These are phyloP conservation scores for Hirtodrosophila trivittata DNA, from an alignment of 2,888 invertebrate genomes.

Conservation along the genomic window DNA sequence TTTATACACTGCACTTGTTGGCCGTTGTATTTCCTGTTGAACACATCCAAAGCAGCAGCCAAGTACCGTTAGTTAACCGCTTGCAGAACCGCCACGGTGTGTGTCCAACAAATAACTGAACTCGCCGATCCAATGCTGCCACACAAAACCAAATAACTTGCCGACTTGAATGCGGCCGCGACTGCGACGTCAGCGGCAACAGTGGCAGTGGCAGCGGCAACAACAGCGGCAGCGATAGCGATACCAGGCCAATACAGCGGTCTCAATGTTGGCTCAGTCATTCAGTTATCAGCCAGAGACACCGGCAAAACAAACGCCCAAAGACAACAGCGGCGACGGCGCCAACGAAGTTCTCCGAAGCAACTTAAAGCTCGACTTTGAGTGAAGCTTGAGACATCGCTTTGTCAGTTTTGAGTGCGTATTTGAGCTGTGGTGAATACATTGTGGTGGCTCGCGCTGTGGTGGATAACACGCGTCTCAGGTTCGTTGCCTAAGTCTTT, in stretches of 20 bases:
- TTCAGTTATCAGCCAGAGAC: slow-evolving; percentile 55
- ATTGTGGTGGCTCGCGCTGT: slow-evolving; percentile 44
- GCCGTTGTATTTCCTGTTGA: slow-evolving; percentile 19
- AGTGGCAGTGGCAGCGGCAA: slow-evolving; percentile 19
- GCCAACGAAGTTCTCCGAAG: slow-evolving; percentile 29
- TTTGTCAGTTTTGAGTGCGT: slow-evolving; percentile 49
- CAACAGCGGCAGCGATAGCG: slow-evolving; percentile 28
- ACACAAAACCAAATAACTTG: slow-evolving; percentile 77
- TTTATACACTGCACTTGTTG: slow-evolving; percentile 40
- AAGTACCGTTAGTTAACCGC: slow-evolving; percentile 66
- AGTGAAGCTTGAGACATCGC: slow-evolving; percentile 25
- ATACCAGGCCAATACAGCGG: slow-evolving; percentile 34
- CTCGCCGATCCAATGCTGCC: slow-evolving; percentile 72
- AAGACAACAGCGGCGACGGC: slow-evolving; percentile 23
- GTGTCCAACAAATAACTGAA: slow-evolving; percentile 81
- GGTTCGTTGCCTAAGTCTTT: slow-evolving; percentile 60
- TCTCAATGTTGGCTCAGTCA: slow-evolving; percentile 31
- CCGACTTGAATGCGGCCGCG: slow-evolving; percentile 40
- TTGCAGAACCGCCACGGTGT: slow-evolving; percentile 74
- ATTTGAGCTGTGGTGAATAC: slow-evolving; percentile 34
- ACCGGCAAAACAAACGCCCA: slow-evolving; percentile 58
- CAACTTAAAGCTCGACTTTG: slow-evolving; percentile 27
- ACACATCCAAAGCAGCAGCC: slow-evolving; percentile 23
- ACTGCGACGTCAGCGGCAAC: slow-evolving; percentile 25
- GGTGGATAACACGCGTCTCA: slow-evolving; percentile 11